Percentiles rank a stretch among this genome's conserved stretches.
Evolutionary conservation across 2,888 invertebrate genomes (phyloP).

Genomic region (Drosophila neoperkinsi): DNA sequence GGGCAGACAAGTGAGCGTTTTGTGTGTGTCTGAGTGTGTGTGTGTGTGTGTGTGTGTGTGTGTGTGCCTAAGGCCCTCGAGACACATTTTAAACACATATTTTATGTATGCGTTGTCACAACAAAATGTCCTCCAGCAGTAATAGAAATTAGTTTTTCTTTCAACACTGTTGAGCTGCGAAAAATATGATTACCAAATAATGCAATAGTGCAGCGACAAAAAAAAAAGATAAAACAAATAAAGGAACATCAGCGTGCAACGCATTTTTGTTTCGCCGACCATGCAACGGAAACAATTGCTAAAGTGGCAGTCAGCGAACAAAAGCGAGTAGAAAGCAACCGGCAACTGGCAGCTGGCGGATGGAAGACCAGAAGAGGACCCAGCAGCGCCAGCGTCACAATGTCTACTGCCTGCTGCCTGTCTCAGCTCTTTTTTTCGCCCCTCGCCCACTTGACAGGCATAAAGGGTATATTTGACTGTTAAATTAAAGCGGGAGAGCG

Average conservation of each 20-base stretch:
- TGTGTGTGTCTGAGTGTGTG: slow-evolving; percentile 6
- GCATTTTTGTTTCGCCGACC: slow-evolving; percentile 36
- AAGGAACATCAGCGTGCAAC: slow-evolving; percentile 33
- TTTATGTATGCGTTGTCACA: slow-evolving; percentile 70
- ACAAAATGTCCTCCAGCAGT: slow-evolving; percentile 44
- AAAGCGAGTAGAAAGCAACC: slow-evolving; percentile 24
- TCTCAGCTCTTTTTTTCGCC: slow-evolving; percentile 21
- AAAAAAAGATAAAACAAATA: slow-evolving; percentile 7
- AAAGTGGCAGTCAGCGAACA: slow-evolving; percentile 28
- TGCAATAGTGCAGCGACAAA: slow-evolving; percentile 40
- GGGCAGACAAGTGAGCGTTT: slow-evolving; percentile 19
- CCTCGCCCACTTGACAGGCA: not conserved
- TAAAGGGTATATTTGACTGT: slow-evolving; percentile 19
- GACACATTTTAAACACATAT: slow-evolving; percentile 37
- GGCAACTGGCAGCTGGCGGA: slow-evolving; percentile 15
- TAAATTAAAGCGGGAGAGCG: not conserved
- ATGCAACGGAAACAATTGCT: slow-evolving; percentile 34
- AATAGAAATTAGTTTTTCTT: slow-evolving; percentile 66
- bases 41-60: slow-evolving; percentile 1
- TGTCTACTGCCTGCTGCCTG: slow-evolving; percentile 51
- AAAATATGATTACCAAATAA: slow-evolving; percentile 29
- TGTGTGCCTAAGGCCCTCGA: slow-evolving; percentile 20
- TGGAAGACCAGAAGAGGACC: slow-evolving; percentile 9
- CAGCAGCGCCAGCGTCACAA: slow-evolving; percentile 50
- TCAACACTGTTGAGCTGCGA: slow-evolving; percentile 39